Conservation (phyloP, 1,140 invertebrate species). For the Drosophila sucinea region DNA sequence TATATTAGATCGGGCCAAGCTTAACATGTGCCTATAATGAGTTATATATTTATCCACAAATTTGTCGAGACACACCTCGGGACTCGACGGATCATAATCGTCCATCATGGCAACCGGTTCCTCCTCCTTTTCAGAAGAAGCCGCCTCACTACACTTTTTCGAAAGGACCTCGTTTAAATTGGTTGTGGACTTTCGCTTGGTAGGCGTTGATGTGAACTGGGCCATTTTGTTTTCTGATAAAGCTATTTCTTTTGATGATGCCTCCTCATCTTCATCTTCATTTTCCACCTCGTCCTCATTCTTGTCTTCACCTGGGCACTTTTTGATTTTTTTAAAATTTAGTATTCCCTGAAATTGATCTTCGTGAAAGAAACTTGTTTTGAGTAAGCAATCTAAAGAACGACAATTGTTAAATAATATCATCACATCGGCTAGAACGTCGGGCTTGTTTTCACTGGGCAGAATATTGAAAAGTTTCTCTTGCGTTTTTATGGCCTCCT, state of each 20-base stretch:
- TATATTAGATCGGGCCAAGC: conserved; percentile 38
- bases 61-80: conserved; percentile 8
- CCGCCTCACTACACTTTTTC: conserved; percentile 51
- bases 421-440: conserved; percentile 84
- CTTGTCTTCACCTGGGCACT: background rate
- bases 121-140: conserved; percentile 34
- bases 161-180: conserved; percentile 61
- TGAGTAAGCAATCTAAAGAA: conserved; percentile 92
- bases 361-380: conserved; percentile 93
- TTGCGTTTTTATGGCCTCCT: conserved; percentile 88
- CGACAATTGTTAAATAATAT: conserved; percentile 94
- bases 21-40: conserved; percentile 43
- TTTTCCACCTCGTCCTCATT: background rate
- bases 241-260: background rate
- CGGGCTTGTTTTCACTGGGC: conserved; percentile 87
- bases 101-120: background rate
- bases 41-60: conserved; percentile 43
- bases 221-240: background rate
- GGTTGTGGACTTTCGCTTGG: conserved; percentile 65
- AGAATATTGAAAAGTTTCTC: conserved; percentile 91
- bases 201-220: conserved; percentile 51
- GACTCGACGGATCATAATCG: conserved; percentile 16
- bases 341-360: conserved; percentile 77
- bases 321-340: conserved; percentile 2
- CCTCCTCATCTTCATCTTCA: background rate